Evolutionary conservation across 2,888 invertebrate species (phyloP).

Genomic region (Cabera pusaria): DNA sequence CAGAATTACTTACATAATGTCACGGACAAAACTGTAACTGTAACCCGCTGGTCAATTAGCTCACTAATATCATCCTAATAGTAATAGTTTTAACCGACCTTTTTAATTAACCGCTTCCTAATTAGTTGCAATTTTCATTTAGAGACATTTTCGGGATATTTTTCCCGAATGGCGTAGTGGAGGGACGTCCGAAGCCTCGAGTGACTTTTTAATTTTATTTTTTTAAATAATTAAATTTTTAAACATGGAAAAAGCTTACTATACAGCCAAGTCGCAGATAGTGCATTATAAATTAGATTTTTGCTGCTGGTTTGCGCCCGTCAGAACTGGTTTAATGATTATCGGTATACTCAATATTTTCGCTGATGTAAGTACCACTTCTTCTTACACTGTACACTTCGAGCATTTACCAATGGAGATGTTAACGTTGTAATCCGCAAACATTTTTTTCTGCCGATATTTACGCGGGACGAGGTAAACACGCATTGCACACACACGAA

Average conservation of each 20-base stretch:
- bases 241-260: slow-evolving; percentile 38
- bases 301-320: slow-evolving; percentile 58
- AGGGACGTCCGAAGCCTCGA: slow-evolving; percentile 11
- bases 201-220: slow-evolving; percentile 1
- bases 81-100: slow-evolving; percentile 44
- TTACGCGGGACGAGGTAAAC: too few species aligned
- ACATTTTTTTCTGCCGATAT: too few species aligned
- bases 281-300: slow-evolving; percentile 52
- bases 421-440: too few species aligned
- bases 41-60: slow-evolving; percentile 40
- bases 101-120: slow-evolving; percentile 61
- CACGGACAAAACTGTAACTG: slow-evolving; percentile 32
- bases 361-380: slow-evolving; percentile 57
- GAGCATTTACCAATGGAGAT: too few species aligned
- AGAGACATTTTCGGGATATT: slow-evolving; percentile 25
- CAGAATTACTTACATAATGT: slow-evolving; percentile 1
- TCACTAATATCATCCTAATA: slow-evolving; percentile 36
- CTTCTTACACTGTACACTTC: too few species aligned
- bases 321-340: slow-evolving; percentile 54
- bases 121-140: slow-evolving; percentile 47
- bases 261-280: slow-evolving; percentile 44
- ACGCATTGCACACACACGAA: too few species aligned
- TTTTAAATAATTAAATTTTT: background rate
- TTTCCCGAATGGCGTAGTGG: slow-evolving; percentile 21
- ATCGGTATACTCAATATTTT: slow-evolving; percentile 54